A percentile compares a stretch with the other conserved stretches of the same genome.
These are phyloP conservation scores for Stenichneumon culpator DNA, from an alignment of 2,888 invertebrate genomes.

Conservation along the genomic window DNA sequence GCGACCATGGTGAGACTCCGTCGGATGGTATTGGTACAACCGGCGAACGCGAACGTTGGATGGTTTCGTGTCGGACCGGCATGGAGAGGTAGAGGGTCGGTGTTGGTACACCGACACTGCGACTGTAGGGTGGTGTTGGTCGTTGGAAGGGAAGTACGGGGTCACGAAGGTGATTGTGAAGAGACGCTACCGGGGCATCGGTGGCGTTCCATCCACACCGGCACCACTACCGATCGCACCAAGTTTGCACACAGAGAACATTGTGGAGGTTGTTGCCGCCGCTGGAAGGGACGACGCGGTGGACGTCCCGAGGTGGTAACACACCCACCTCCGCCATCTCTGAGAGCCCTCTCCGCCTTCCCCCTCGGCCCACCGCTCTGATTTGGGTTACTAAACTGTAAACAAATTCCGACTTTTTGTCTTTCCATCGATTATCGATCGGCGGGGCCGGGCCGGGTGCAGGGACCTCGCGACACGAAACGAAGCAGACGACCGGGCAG, in stretches of 20 bases:
- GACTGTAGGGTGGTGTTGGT: conserved; percentile 4
- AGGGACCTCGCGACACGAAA: conserved; percentile 78
- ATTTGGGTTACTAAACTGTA: conserved; percentile 84
- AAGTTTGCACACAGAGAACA: conserved; percentile 18
- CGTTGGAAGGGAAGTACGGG: conserved; percentile 35
- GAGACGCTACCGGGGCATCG: conserved; percentile 45
- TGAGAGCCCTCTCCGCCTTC: conserved; percentile 15
- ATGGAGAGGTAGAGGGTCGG: neutral
- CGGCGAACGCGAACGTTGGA: neutral
- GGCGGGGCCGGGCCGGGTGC: conserved; percentile 73
- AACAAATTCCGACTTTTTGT: conserved; percentile 83
- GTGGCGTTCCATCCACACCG: conserved; percentile 32
- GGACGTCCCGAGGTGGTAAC: conserved; percentile 43
- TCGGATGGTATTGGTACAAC: conserved; percentile 18
- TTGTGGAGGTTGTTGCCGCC: conserved; percentile 38
- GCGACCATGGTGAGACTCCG: neutral
- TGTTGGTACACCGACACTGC: neutral
- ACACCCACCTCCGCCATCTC: conserved; percentile 17
- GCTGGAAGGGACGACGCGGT: conserved; percentile 47
- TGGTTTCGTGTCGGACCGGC: neutral
- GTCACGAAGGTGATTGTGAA: conserved; percentile 45
- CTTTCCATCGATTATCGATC: conserved; percentile 83
- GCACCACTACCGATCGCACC: conserved; percentile 6
- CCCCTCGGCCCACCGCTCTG: conserved; percentile 69
- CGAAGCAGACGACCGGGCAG: conserved; percentile 42